Evolutionary conservation across 2,113 vertebrate species (phyloP), one percentile per base, ranked within the genome.

Genomic region (Falco punctatus): DNA sequence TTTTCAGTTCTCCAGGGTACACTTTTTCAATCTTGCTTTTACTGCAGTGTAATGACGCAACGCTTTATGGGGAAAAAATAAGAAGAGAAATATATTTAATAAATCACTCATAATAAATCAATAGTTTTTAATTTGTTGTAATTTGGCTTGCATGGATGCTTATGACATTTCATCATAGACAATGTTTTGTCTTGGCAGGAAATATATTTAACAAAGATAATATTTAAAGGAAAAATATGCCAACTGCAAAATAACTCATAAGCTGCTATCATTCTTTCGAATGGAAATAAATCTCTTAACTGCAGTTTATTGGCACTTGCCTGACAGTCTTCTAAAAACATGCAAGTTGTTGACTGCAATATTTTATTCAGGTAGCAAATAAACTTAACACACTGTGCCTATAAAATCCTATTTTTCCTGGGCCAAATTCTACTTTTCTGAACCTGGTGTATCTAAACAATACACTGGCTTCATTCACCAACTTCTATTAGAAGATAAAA

Each of bases 341-440:
- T 62, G 48, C 3, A 77, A 81, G 59, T 64, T 77, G 40, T 74
- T 58, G 23, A 46, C 27, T 58, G 38, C 13, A 93, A 42, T 66
- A 75, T 81, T 93, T 92, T 92, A 72, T 84, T 81, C 70, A 96
- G 44, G 32, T 18, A 69, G 46, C 30, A 30, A 88, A 86, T 91
- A 81, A 90, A 83, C 13, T 52, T 74, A 67, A 64, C 22, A 49
- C 67, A 79, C 58, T 58, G 19, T 74, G 48, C 19, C 54, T 62
- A 40, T 78, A 83, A 90, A 81, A 35, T 40, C 1, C 4, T 74
- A 9, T 11, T 44, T 91, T 80, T 74, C 40, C 38, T 79, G 23
- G 40, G 13, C 8, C 30, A 90, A 35, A 79, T 90, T 80, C n/a
- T 88, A 6, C 51, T 78, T 80, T 93, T 59, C 67, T 70, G 64